These are phyloP conservation scores for Porphyrio hochstetteri DNA, from an alignment of 2,113 vertebrate species.

Conservation along the genomic window DNA sequence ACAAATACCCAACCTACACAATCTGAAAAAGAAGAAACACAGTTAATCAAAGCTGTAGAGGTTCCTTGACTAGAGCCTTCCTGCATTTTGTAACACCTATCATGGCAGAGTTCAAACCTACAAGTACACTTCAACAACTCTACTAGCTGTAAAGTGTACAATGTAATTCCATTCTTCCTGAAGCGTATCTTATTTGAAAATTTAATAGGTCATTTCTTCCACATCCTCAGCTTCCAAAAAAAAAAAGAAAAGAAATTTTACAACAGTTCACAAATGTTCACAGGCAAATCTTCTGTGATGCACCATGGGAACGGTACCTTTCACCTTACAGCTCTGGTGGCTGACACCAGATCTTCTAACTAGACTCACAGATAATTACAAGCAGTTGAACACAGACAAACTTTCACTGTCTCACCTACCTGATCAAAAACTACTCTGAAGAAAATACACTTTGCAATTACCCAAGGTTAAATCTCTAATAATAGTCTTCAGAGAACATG, in stretches of 20 bases:
- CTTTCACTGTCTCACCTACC: not conserved
- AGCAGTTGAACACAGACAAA: constrained; percentile 1
- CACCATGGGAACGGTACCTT: accelerated
- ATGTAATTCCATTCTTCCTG: not conserved
- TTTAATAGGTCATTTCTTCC: constrained; percentile 8
- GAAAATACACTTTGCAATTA: constrained; percentile 63
- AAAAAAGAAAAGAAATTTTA: not conserved
- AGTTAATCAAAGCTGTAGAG: not conserved
- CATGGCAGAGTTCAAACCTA: not conserved
- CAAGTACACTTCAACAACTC: not conserved
- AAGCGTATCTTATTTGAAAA: not conserved
- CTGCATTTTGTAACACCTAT: not conserved
- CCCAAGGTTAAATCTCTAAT: constrained; percentile 69
- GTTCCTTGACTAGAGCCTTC: not conserved
- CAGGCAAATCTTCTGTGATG: not conserved
- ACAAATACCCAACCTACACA: not conserved
- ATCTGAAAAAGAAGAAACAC: not conserved
- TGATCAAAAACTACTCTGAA: constrained; percentile 23
- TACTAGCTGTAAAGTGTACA: not conserved
- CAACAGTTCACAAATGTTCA: not conserved
- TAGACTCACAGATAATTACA: not conserved
- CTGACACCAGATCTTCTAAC: not conserved
- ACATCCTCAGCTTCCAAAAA: not conserved
- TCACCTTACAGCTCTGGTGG: not conserved
- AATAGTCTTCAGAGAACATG: constrained; percentile 59